phyloP scores from a whole-genome alignment of 2,113 vertebrate species.

The Oreochromis niloticus region DNA sequence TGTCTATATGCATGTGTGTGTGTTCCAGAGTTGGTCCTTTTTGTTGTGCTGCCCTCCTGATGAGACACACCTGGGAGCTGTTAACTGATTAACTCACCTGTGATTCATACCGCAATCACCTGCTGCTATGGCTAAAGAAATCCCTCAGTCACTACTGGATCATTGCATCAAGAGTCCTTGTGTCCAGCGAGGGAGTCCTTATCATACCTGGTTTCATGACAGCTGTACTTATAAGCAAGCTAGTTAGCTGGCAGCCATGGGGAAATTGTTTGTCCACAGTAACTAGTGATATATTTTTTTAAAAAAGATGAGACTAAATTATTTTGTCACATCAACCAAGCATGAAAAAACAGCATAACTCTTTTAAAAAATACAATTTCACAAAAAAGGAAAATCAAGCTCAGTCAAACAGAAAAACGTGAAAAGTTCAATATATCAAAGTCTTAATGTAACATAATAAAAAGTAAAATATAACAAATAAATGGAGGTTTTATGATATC shows the following conservation, averaged over 20 bases:
- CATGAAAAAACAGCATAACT: no score
- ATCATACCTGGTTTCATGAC: no score
- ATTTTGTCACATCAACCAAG: no score
- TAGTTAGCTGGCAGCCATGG: no score
- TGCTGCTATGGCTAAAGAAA: neutral
- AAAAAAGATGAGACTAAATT: no score
- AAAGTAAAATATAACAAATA: neutral
- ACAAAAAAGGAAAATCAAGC: no score
- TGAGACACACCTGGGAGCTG: neutral
- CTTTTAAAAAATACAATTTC: no score
- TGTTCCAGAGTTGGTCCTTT: neutral
- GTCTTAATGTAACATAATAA: neutral
- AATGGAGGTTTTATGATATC: neutral
- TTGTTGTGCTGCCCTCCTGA: neutral
- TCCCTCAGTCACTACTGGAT: neutral
- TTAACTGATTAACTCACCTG: neutral
- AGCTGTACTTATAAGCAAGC: neutral
- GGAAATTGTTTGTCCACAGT: no score
- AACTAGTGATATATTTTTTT: no score
- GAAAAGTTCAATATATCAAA: neutral
- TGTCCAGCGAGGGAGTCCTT: neutral
- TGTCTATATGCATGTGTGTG: neutral
- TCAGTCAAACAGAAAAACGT: accelerated
- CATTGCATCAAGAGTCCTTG: neutral
- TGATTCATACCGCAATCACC: neutral